A percentile compares a stretch with the other conserved stretches of the same genome.
phyloP scores from a whole-genome alignment of 1,140 invertebrate species.

The Neoseiulus cucumeris region DNA sequence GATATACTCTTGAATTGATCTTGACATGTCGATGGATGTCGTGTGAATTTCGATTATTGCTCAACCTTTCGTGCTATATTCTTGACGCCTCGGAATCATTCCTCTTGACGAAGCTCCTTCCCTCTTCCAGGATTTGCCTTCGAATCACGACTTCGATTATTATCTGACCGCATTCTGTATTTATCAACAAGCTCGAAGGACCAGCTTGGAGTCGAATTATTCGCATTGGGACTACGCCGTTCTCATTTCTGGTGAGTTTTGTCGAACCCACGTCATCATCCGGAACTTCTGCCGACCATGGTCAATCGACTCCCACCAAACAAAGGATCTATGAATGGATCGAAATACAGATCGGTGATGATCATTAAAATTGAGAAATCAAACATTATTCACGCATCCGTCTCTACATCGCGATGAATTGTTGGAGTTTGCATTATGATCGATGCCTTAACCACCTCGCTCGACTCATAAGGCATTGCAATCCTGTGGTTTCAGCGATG shows the following conservation, averaged over 20 bases:
- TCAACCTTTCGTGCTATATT: too few species aligned
- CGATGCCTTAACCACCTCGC: not conserved
- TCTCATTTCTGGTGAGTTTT: not conserved
- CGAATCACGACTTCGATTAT: not conserved
- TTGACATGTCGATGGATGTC: too few species aligned
- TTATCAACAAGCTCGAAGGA: not conserved
- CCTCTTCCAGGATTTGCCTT: not conserved
- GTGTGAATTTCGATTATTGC: too few species aligned
- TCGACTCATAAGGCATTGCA: not conserved
- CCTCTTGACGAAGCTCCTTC: too few species aligned
- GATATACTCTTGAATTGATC: too few species aligned
- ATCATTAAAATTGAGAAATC: not conserved
- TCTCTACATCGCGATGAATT: too few species aligned
- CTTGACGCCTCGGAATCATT: too few species aligned
- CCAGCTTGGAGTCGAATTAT: not conserved
- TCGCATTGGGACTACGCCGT: constrained; percentile 9
- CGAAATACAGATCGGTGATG: too few species aligned
- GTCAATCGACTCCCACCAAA: not conserved
- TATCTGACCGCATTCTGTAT: constrained; percentile 4
- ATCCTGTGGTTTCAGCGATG: constrained; percentile 4
- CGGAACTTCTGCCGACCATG: not conserved
- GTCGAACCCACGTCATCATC: too few species aligned
- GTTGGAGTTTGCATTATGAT: not conserved
- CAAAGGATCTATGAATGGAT: not conserved
- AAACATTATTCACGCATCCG: too few species aligned